These are phyloP conservation scores for Acestrorhynchus altus DNA, from an alignment of 2,797 vertebrate genomes.

Conservation along the genomic window DNA sequence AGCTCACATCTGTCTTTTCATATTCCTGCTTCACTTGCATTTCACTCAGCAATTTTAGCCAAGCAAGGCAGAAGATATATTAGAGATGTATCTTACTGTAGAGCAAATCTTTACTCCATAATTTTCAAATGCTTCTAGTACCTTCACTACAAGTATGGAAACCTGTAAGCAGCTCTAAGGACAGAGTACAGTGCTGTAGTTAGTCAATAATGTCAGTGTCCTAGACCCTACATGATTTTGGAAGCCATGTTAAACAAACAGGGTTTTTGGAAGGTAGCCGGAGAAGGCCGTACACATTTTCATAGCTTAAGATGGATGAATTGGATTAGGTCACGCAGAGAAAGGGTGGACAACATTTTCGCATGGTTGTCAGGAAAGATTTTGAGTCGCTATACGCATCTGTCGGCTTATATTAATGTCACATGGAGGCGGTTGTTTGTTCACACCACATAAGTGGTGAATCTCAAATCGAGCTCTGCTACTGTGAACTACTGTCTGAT, in stretches of 20 bases:
- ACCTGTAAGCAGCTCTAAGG: not conserved
- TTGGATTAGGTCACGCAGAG: slow-evolving; percentile 32
- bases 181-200: not conserved
- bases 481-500: not conserved
- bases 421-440: slow-evolving; percentile 16
- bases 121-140: not conserved
- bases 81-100: not conserved
- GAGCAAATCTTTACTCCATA: not conserved
- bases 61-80: slow-evolving; percentile 1
- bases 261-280: not conserved
- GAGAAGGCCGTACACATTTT: not conserved
- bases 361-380: slow-evolving; percentile 31
- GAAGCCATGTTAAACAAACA: not conserved
- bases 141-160: too few relatives aligned
- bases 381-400: slow-evolving; percentile 2
- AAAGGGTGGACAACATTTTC: slow-evolving; percentile 18
- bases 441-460: not conserved
- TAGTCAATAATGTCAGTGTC: not conserved
- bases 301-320: slow-evolving; percentile 14
- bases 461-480: not conserved
- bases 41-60: not conserved
- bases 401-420: slow-evolving; percentile 33
- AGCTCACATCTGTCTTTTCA: slow-evolving; percentile 9
- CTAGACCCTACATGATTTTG: not conserved
- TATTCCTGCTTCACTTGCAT: slow-evolving; percentile 6